These are phyloP conservation scores for Siphamia tubifer DNA, from an alignment of 2,113 vertebrate species.

Conservation along the genomic window DNA sequence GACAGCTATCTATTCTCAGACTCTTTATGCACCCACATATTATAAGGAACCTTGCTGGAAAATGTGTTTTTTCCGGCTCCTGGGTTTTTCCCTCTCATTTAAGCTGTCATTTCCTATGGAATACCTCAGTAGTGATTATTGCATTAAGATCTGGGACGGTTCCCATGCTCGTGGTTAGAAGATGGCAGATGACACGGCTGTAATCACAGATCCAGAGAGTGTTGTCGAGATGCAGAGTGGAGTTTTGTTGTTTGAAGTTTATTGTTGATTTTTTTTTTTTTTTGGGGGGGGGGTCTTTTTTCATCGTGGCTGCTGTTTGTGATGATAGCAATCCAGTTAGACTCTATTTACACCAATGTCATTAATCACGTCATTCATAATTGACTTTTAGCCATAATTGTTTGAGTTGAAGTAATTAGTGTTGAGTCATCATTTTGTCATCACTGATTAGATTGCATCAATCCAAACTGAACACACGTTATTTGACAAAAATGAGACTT, in stretches of 20 bases:
- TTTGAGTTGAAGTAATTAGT: neutral
- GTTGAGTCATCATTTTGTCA: neutral
- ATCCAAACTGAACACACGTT: neutral
- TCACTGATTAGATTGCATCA: neutral
- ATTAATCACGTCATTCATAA: neutral
- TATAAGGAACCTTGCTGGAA: conserved; percentile 28
- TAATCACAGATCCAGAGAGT: conserved; percentile 36
- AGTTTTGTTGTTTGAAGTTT: conserved; percentile 1
- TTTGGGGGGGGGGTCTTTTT: too few relatives aligned
- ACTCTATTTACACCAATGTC: neutral
- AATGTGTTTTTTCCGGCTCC: conserved; percentile 27
- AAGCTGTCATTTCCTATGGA: conserved; percentile 54
- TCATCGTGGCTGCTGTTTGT: neutral
- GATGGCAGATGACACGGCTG: conserved; percentile 31
- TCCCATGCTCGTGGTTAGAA: conserved; percentile 41
- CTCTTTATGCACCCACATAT: conserved; percentile 25
- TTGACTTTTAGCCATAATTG: neutral
- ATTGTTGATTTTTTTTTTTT: conserved; percentile 4
- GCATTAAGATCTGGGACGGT: conserved; percentile 53
- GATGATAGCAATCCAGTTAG: neutral
- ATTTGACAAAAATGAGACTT: neutral
- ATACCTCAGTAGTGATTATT: conserved; percentile 58
- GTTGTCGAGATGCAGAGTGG: neutral
- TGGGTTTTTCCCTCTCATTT: conserved; percentile 64
- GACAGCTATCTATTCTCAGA: conserved; percentile 28